Conservation (phyloP, 2,888 invertebrate genomes). For the Sipunculus nudus region DNA sequence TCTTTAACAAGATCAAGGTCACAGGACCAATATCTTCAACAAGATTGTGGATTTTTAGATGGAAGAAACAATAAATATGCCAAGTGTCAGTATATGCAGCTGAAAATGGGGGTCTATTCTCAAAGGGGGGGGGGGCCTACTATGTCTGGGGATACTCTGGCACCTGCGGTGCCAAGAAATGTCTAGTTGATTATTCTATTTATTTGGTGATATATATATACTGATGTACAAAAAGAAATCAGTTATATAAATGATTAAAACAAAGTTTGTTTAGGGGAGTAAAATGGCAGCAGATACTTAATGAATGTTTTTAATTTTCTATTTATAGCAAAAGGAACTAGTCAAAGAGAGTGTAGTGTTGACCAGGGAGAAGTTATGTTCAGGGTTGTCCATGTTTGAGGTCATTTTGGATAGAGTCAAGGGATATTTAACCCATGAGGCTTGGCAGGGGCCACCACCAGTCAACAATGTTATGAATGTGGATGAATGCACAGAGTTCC, state of each 20-base stretch:
- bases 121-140: too few relatives aligned
- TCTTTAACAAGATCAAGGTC: too few relatives aligned
- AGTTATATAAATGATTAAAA: neutral
- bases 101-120: too few relatives aligned
- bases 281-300: neutral
- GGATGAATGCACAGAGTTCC: slow-evolving; percentile 95
- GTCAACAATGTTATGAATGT: slow-evolving; percentile 90
- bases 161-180: too few relatives aligned
- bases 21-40: too few relatives aligned
- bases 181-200: too few relatives aligned
- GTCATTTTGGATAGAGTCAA: slow-evolving; percentile 83
- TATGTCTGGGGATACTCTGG: too few relatives aligned
- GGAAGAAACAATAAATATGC: too few relatives aligned
- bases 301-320: neutral
- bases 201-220: too few relatives aligned
- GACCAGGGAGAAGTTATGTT: slow-evolving; percentile 93
- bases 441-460: slow-evolving; percentile 24
- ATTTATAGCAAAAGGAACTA: slow-evolving; percentile 28
- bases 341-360: slow-evolving; percentile 79
- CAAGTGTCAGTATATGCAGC: too few relatives aligned
- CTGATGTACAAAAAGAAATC: too few relatives aligned
- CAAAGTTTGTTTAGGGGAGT: neutral
- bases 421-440: slow-evolving; percentile 10
- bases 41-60: too few relatives aligned
- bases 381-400: slow-evolving; percentile 94